These are phyloP conservation scores for Euproctis similis DNA, from an alignment of 2,888 invertebrate genomes.

Conservation along the genomic window DNA sequence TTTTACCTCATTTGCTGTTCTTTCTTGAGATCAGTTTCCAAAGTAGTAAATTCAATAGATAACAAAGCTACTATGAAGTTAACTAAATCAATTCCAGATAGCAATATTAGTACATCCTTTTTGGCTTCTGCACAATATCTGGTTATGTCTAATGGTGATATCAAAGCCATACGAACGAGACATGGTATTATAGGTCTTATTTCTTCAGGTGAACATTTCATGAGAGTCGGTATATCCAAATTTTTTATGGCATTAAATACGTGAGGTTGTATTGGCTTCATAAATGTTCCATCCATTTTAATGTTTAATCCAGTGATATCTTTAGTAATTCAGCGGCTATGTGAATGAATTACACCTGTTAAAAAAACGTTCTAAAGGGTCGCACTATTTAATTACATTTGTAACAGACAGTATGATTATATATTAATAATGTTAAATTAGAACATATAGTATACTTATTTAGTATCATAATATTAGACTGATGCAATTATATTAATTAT, in stretches of 20 bases:
- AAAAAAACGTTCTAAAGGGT: too few species aligned
- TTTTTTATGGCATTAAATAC: constrained; percentile 88
- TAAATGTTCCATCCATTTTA: constrained; percentile 53
- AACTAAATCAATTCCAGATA: constrained; percentile 94
- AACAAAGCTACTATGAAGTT: constrained; percentile 95
- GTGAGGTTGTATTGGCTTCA: constrained; percentile 79
- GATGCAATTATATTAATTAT: too few species aligned
- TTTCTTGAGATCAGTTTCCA: constrained; percentile 94
- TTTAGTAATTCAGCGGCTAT: too few species aligned
- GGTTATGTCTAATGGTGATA: constrained; percentile 90
- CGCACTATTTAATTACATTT: too few species aligned
- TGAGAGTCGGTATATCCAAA: constrained; percentile 84
- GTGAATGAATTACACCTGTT: too few species aligned
- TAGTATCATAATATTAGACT: too few species aligned
- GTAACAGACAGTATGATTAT: too few species aligned
- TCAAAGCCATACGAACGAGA: constrained; percentile 92
- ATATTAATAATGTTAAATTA: too few species aligned
- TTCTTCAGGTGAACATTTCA: constrained; percentile 84
- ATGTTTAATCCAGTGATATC: too few species aligned
- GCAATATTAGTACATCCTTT: constrained; percentile 90
- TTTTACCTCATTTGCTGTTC: constrained; percentile 89
- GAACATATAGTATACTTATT: too few species aligned
- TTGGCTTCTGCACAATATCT: constrained; percentile 88
- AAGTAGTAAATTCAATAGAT: constrained; percentile 94
- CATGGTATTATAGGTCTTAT: constrained; percentile 94